Evolutionary conservation across 1,140 invertebrate species (phyloP).

Genomic region (Drosophila mojavensis): DNA sequence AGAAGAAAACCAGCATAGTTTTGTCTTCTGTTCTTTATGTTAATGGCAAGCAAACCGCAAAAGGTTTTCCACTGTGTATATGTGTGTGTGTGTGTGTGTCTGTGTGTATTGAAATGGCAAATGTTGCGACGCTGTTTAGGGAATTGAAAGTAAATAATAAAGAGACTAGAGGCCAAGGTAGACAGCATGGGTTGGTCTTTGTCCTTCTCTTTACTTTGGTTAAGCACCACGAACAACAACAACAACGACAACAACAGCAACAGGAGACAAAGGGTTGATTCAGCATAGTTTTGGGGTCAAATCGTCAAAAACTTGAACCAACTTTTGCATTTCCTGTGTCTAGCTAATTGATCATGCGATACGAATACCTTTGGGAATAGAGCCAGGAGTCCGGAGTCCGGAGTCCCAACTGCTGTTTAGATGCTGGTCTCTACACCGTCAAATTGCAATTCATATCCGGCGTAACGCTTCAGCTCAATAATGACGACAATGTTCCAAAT

Average conservation of each 20-base stretch:
- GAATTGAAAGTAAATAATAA: constrained; percentile 77
- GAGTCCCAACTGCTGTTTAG: too few relatives aligned
- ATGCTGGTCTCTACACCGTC: background rate
- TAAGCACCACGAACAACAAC: background rate
- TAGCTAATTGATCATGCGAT: constrained; percentile 74
- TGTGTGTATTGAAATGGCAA: constrained; percentile 52
- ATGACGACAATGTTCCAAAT: constrained; percentile 25
- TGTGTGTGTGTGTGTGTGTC: constrained; percentile 4
- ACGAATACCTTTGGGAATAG: constrained; percentile 21
- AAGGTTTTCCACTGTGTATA: constrained; percentile 22
- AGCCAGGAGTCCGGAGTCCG: background rate
- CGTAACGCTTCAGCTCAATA: constrained; percentile 17
- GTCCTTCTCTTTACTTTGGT: background rate
- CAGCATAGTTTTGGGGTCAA: constrained; percentile 19
- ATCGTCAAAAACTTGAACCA: constrained; percentile 28
- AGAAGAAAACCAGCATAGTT: constrained; percentile 31
- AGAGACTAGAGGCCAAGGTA: background rate
- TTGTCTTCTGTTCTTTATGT: constrained; percentile 33
- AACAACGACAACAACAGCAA: background rate
- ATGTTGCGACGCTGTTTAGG: constrained; percentile 62
- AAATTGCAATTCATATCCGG: constrained; percentile 31
- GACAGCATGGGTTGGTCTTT: too few relatives aligned
- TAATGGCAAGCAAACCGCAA: constrained; percentile 42
- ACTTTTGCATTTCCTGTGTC: constrained; percentile 34
- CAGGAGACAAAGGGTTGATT: constrained; percentile 35